Evolutionary conservation across 2,797 vertebrate species (phyloP).

Genomic region (Numenius phaeopus): DNA sequence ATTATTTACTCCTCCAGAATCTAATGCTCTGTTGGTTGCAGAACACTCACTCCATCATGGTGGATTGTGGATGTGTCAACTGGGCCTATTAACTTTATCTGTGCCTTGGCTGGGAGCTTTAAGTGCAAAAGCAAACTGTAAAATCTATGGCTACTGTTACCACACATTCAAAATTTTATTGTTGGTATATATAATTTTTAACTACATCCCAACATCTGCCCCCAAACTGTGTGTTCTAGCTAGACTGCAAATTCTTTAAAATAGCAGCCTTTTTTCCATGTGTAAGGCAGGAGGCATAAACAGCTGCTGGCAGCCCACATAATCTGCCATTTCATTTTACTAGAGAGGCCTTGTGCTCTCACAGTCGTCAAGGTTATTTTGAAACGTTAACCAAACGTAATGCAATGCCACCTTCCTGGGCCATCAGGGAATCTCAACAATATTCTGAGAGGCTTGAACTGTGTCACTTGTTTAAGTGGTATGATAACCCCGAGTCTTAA

Average conservation of each 20-base stretch:
- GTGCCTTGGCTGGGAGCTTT: neutral
- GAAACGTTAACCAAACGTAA: neutral
- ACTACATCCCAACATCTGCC: conserved; percentile 40
- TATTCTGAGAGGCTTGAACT: neutral
- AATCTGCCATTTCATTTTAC: neutral
- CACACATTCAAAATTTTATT: neutral
- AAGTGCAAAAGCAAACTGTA: neutral
- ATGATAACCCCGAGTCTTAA: neutral
- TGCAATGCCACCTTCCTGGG: neutral
- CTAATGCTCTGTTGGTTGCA: neutral
- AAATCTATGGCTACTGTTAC: neutral
- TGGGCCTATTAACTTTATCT: neutral
- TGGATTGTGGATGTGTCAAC: neutral
- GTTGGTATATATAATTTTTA: neutral
- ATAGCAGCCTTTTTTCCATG: neutral
- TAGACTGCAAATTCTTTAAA: conserved; percentile 24
- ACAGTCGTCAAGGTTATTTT: neutral
- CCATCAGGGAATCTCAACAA: neutral
- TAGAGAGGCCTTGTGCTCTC: neutral
- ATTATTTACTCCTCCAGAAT: neutral
- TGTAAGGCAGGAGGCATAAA: conserved; percentile 25
- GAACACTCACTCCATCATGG: neutral
- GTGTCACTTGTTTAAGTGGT: neutral
- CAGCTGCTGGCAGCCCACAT: conserved; percentile 13
- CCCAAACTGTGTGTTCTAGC: conserved; percentile 42